phyloP scores from a whole-genome alignment of 1,140 invertebrate genomes.

The Drosophila bocqueti region DNA sequence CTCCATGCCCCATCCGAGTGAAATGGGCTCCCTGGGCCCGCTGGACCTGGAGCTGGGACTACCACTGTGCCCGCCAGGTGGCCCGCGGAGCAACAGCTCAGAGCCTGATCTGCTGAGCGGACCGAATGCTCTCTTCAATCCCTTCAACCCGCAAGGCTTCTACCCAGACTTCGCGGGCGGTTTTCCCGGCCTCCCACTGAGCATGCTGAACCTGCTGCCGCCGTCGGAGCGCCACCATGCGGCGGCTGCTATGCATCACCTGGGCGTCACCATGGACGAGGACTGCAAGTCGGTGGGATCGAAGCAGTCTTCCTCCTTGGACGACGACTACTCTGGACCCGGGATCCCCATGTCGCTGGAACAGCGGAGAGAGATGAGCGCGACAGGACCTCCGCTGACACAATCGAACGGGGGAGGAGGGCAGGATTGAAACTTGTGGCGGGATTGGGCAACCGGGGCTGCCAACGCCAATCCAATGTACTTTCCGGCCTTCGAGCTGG shows the following conservation, averaged over 20 bases:
- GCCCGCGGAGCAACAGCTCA: conserved; percentile 87
- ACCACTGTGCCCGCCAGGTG: conserved; percentile 67
- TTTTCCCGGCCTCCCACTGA: conserved; percentile 91
- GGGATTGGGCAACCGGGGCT: conserved; percentile 78
- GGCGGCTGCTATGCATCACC: conserved; percentile 85
- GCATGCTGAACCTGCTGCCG: conserved; percentile 92
- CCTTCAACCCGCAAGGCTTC: conserved; percentile 89
- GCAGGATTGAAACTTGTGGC: conserved; percentile 87
- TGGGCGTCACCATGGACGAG: conserved; percentile 86
- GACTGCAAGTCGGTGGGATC: conserved; percentile 88
- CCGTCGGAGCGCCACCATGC: conserved; percentile 89
- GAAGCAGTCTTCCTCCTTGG: conserved; percentile 88
- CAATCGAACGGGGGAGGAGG: conserved; percentile 88
- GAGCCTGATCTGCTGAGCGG: conserved; percentile 87
- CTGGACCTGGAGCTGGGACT: conserved; percentile 73
- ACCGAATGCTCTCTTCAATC: conserved; percentile 89
- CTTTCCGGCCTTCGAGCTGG: conserved; percentile 75
- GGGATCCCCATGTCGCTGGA: conserved; percentile 86
- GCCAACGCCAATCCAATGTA: conserved; percentile 83
- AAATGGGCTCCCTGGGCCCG: conserved; percentile 57
- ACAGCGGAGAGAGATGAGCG: conserved; percentile 66
- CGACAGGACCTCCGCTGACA: conserved; percentile 70
- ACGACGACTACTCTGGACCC: conserved; percentile 86
- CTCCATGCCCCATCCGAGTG: conserved; percentile 56
- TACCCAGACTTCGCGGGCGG: conserved; percentile 92